Base-by-base conservation (phyloP, 2,113 vertebrate genomes). In the Lanius collurio region DNA sequence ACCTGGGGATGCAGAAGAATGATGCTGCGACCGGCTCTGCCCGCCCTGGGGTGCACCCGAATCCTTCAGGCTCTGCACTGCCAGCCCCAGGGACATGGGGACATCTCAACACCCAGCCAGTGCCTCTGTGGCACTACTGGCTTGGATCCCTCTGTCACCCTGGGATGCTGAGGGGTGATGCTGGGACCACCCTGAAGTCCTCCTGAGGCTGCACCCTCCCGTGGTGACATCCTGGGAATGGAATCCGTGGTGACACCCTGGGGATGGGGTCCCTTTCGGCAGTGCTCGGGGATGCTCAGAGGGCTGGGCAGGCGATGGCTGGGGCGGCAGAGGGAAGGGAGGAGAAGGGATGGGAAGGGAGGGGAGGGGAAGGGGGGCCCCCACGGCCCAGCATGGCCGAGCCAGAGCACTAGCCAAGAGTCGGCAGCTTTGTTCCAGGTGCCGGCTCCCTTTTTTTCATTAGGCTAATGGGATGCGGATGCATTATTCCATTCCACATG, bases 381-480 rank as follows among this genome's bases (percentile, higher is more conserved):
- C 77, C 68, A 23, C 22, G 47, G 90, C 95, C 92, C 86, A 70
- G 90, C 89, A 89, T 84, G 89, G 87, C 86, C 84, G 53, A 91
- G 89, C 73, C 93, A 94, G 87, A 94, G 92, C 93, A 82, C 95
- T 94, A 75, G 95, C 96, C 96, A 97, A 96, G 95, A 97, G 92
- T 94, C 96, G 84, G 96, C 95, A 94, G 96, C 96, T 97, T 97
- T 97, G 95, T 97, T 95, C 96, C 97, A 97, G 97, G 97, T 97
- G 96, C 96, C 96, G 93, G 93, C 93, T 97, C 96, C 91, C 92
- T 97, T 94, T 96, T 97, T 97, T 97, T 97, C 97, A 97, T 97
- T 97, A 97, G 96, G 94, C 97, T 97, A 97, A 97, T 97, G 96
- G 96, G 96, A 97, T 97, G 96, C 94, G 97, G 96, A 97, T 97